phyloP scores from a whole-genome alignment of 35 echinoderm and acorn worm species.

The Acanthaster planci region DNA sequence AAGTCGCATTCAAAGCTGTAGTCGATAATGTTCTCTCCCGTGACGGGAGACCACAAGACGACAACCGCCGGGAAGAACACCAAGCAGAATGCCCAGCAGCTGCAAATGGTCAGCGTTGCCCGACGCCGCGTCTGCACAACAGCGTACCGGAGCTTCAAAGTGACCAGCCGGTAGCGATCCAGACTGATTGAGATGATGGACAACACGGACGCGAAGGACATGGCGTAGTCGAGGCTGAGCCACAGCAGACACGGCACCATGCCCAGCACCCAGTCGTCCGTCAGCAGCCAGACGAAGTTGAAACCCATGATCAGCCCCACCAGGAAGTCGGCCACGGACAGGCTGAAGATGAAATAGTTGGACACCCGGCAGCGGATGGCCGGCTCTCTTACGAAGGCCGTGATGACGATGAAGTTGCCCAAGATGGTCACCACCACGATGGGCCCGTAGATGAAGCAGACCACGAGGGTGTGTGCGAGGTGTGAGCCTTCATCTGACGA shows the following conservation, averaged over 20 bases:
- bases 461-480: not conserved
- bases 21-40: not conserved
- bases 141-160: conserved; percentile 47
- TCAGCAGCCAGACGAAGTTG: conserved; percentile 34
- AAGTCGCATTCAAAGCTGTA: conserved; percentile 44
- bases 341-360: conserved; percentile 56
- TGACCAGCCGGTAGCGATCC: conserved; percentile 77
- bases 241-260: conserved; percentile 44
- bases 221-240: conserved; percentile 44
- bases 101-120: not conserved
- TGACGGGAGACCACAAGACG: conserved; percentile 32
- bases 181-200: conserved; percentile 60
- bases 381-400: conserved; percentile 37
- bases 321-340: conserved; percentile 53
- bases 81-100: conserved; percentile 56
- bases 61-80: conserved; percentile 23
- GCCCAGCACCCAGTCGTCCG: conserved; percentile 55
- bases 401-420: conserved; percentile 69
- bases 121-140: conserved; percentile 48
- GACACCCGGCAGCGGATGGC: conserved; percentile 33
- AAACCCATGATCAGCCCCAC: conserved; percentile 44
- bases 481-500: too few relatives aligned
- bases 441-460: conserved; percentile 24
- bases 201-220: conserved; percentile 53
- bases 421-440: conserved; percentile 54